Base-by-base conservation (phyloP, 2,888 invertebrate genomes). In the Halictus quadricinctus region DNA sequence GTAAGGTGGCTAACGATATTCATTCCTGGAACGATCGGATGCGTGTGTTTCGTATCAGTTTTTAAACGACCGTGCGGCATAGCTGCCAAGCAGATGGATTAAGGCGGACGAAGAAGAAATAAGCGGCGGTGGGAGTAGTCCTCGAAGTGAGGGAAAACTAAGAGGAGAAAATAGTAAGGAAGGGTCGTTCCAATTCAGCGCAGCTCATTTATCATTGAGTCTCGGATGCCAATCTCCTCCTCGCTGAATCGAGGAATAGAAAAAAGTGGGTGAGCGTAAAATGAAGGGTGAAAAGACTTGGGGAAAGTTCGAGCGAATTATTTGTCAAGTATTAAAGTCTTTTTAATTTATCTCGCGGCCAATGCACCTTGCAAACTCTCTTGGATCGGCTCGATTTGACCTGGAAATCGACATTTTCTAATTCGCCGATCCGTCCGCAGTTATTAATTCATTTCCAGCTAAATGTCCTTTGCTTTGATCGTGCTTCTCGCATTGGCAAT, bases 191-290 rank as follows among this genome's bases (percentile, higher is more conserved):
- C 86, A 88, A 87, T 91, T 90, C 86, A 81, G 77, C 83, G 80
- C 74, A 79, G 86, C 91, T 90, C 90, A 90, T 90, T 90, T 90
- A 90, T 90, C 90, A 90, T 83, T 81, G 86, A 85, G 81, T 84
- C 85, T 85, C 86, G 87, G 82, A 86, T 88, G 86, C 84, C 88
- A 90, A 90, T 90, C 91, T 88, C 75, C 78, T 82, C 85, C 79
- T 81, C 81, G 81, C 64, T 76, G 82, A 84, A 88, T 87, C 82
- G 83, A 46, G 74, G 72, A 80, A 82, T 79, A 73, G 70, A 81
- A 83, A 78, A 85, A 72, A 54, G 43, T 70, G 66, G 74, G 72
- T 76, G 74, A 76, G 79, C n/a, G 79, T 60, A 75, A 80, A 86
- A 75, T 66, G 76, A 74, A 78, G 81, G 69, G 72, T 77, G 36